These are phyloP conservation scores for Timema podura DNA, from an alignment of 2,888 invertebrate species.

Conservation along the genomic window DNA sequence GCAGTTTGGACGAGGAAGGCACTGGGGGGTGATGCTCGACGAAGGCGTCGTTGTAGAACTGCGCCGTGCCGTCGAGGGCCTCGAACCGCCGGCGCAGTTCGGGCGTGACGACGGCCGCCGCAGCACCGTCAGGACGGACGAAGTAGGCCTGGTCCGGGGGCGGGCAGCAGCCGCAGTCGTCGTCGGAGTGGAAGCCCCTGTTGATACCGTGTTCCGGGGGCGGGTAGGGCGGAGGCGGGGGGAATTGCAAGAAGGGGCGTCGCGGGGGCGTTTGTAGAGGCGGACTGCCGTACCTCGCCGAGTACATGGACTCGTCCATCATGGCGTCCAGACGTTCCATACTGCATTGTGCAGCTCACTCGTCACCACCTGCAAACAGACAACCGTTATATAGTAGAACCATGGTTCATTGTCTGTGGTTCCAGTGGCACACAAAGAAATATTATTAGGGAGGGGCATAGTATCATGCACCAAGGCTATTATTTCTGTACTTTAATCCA, in stretches of 20 bases:
- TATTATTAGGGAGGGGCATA: too few relatives aligned
- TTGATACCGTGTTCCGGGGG: constrained; percentile 43
- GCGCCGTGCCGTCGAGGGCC: constrained; percentile 1
- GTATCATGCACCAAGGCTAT: background rate
- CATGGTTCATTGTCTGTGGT: background rate
- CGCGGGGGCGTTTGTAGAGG: constrained; percentile 22
- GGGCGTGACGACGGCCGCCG: background rate
- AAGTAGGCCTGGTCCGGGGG: constrained; percentile 34
- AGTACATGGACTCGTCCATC: background rate
- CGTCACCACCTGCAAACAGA: constrained; percentile 4
- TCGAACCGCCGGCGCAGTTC: background rate
- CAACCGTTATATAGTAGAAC: background rate
- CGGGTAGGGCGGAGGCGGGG: constrained; percentile 69
- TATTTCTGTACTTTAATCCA: background rate
- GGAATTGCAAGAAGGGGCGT: constrained; percentile 59
- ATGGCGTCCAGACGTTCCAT: constrained; percentile 11
- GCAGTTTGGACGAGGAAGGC: background rate
- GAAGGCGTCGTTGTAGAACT: constrained; percentile 7
- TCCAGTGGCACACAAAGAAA: background rate
- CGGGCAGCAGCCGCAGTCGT: constrained; percentile 17
- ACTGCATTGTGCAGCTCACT: constrained; percentile 17
- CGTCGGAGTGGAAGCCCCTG: constrained; percentile 13
- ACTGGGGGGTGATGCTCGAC: background rate
- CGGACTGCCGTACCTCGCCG: constrained; percentile 20
- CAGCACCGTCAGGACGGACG: background rate